A percentile compares a stretch with the other conserved stretches of the same genome.
These are phyloP conservation scores for Melanostoma mellinum DNA, from an alignment of 2,888 invertebrate species.

Conservation along the genomic window DNA sequence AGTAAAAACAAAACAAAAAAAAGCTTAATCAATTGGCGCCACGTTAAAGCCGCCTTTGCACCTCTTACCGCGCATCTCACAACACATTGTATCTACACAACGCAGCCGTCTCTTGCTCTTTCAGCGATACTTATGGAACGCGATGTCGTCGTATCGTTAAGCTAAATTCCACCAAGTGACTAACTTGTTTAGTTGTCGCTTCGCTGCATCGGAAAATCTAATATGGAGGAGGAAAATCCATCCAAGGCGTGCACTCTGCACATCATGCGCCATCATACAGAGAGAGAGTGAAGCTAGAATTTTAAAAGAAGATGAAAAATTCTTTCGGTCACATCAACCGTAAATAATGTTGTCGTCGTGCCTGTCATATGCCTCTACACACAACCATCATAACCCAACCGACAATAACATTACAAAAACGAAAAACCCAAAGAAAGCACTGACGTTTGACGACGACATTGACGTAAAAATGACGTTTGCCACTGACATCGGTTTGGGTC, in stretches of 20 bases:
- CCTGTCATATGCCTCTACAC: conserved; percentile 57
- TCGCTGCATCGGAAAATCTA: conserved; percentile 56
- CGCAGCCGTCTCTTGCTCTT: conserved; percentile 8
- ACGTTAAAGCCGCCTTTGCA: conserved; percentile 59
- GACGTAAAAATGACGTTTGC: conserved; percentile 51
- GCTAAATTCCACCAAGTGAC: conserved; percentile 49
- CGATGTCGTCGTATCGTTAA: conserved; percentile 34
- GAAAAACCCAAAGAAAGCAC: conserved; percentile 44
- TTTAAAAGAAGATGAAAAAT: conserved; percentile 70
- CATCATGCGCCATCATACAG: neutral
- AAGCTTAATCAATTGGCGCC: conserved; percentile 68
- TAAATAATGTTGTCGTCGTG: conserved; percentile 73
- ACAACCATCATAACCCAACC: conserved; percentile 36
- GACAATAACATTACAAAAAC: conserved; percentile 47
- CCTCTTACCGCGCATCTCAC: conserved; percentile 49
- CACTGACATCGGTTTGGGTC: conserved; percentile 48
- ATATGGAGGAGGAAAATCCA: conserved; percentile 63
- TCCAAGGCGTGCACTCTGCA: conserved; percentile 29
- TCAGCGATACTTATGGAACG: conserved; percentile 55
- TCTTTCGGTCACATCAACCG: conserved; percentile 74
- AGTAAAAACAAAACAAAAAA: conserved; percentile 40
- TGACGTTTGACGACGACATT: conserved; percentile 5
- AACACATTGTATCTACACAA: neutral
- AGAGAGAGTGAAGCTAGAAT: conserved; percentile 42
- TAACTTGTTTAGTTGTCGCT: conserved; percentile 53